Conservation (phyloP, 2,797 vertebrate genomes). For the Staurois parvus region DNA sequence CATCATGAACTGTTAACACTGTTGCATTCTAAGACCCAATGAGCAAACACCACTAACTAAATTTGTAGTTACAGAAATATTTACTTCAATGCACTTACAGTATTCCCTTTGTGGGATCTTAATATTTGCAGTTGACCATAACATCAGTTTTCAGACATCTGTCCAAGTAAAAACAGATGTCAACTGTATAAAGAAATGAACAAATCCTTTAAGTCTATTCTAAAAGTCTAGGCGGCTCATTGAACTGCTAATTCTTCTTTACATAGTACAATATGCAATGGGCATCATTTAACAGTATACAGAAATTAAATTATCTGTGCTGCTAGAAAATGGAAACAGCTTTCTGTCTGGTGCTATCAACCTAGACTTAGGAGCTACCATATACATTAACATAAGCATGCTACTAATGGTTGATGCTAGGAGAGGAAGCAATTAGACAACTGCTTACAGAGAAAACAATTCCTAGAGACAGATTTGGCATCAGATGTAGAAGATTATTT, state of each 20-base stretch:
- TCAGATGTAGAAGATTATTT: background rate
- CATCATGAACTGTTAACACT: background rate
- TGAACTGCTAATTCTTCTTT: background rate
- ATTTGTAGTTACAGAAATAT: background rate
- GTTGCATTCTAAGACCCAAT: background rate
- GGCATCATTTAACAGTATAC: background rate
- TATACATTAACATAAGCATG: background rate
- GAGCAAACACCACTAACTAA: background rate
- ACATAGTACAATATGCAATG: background rate
- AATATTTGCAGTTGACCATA: background rate
- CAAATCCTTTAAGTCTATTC: background rate
- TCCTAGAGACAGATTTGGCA: background rate
- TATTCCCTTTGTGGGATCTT: background rate
- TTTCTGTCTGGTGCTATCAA: background rate
- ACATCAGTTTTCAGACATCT: background rate
- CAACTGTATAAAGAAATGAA: background rate
- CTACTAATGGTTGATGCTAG: too few species aligned
- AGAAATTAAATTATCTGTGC: background rate
- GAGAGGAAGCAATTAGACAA: too few species aligned
- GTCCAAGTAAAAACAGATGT: background rate
- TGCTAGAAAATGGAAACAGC: background rate
- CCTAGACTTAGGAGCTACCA: background rate
- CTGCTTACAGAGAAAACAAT: too few species aligned
- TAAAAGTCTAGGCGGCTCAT: background rate
- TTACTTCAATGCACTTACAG: too few species aligned